These are phyloP conservation scores for Rhea pennata DNA, from an alignment of 2,113 vertebrate species.

Conservation along the genomic window DNA sequence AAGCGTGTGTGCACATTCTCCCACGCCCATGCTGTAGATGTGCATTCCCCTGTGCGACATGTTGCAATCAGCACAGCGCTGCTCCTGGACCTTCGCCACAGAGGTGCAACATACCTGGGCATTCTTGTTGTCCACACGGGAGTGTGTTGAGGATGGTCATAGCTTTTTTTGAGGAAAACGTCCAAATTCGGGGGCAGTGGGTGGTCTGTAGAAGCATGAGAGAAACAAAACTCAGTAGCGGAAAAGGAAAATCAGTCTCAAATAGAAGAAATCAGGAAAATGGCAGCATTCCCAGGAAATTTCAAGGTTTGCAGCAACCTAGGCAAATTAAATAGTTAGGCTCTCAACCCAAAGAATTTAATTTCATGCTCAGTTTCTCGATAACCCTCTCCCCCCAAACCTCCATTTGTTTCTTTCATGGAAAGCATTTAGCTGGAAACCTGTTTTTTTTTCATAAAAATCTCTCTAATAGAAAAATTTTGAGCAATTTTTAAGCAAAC, in stretches of 20 bases:
- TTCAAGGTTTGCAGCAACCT: not conserved
- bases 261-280: not conserved
- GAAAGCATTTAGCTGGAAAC: not conserved
- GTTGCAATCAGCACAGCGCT: rapidly evolving
- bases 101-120: not conserved
- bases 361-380: not conserved
- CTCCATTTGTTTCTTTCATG: not conserved
- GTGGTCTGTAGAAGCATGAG: not conserved
- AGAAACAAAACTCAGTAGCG: not conserved
- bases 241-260: not conserved
- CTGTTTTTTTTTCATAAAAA: not conserved
- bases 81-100: not conserved
- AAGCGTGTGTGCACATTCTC: not conserved
- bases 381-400: not conserved
- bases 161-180: not conserved
- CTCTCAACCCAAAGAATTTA: not conserved
- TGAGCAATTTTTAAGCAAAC: not conserved
- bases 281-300: not conserved
- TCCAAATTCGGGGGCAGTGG: not conserved
- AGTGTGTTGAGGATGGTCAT: not conserved
- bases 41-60: not conserved
- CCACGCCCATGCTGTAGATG: not conserved
- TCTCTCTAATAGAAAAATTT: not conserved
- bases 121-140: not conserved
- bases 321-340: not conserved